phyloP scores from a whole-genome alignment of 2,797 vertebrate genomes.

The Steatocranus sp. region DNA sequence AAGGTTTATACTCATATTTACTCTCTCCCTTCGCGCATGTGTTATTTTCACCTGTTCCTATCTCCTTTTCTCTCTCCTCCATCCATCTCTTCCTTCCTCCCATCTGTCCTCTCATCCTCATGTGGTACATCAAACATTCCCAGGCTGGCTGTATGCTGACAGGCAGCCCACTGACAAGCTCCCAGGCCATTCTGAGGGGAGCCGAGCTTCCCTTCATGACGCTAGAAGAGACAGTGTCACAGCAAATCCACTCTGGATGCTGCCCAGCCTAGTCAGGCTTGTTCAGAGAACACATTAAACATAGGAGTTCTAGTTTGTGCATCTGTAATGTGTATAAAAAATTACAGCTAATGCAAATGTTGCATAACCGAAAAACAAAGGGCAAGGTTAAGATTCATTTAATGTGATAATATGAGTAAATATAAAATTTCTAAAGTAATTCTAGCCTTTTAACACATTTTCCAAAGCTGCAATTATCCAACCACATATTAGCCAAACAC shows the following conservation, averaged over 20 bases:
- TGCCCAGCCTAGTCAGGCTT: conserved; percentile 29
- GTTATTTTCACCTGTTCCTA: conserved; percentile 34
- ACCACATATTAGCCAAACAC: background rate
- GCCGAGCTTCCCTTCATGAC: conserved; percentile 46
- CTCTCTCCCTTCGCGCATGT: background rate
- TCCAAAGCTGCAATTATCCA: background rate
- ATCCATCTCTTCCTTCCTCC: conserved; percentile 13
- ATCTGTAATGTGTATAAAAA: background rate
- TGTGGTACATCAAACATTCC: conserved; percentile 50
- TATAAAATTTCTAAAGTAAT: background rate
- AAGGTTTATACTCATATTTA: background rate
- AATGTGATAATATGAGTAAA: background rate
- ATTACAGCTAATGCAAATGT: background rate
- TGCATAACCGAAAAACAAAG: background rate
- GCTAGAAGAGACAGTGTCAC: conserved; percentile 68
- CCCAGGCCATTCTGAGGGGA: conserved; percentile 56
- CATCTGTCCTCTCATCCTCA: conserved; percentile 46
- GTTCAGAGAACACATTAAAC: conserved; percentile 17
- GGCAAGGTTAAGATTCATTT: background rate
- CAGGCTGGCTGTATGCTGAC: conserved; percentile 58
- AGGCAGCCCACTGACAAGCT: conserved; percentile 64
- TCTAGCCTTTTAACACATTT: background rate
- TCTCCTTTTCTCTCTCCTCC: conserved; percentile 3
- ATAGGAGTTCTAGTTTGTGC: background rate
- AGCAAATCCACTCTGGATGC: conserved; percentile 59